Evolutionary conservation across 2,888 invertebrate genomes (phyloP), one percentile per base, ranked within the genome.

Genomic region (Melinaea marsaeus): DNA sequence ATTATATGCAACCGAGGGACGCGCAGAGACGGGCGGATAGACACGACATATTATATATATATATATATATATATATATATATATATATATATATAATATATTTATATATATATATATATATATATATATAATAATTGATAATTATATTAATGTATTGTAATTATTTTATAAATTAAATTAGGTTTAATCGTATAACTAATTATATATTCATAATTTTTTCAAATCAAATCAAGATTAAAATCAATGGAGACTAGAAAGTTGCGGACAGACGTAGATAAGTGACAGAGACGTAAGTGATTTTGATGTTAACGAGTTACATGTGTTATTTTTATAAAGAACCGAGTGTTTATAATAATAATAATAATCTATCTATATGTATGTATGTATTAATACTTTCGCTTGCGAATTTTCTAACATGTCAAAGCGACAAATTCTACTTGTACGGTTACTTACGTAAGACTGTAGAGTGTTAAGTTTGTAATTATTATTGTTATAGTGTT

Each of bases 401-500:
- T 76, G 84, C 84, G 79, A 84, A 83, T 86, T 85, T 81, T 85
- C 80, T 56, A 66, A 55, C 45, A 82, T 77, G 74, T 78, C 77
- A 77, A 65, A 60, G 63, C 65, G 66, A 70, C 70, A 67, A 69
- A 59, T 61, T 58, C 56, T 58, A 56, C 45, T 58, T 22, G 22
- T 22, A 22, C 22, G 22, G 51, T 67, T 70, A 61, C 69, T 67
- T 70, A 61, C 69, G 63, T 55, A 60, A 65, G 46, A 57, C 63
- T 65, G 58, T 34, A 13, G 75, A 77, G 76, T 78, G 71, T 79
- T 80, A 84, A 83, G 83, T 76, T 82, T 80, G 81, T 81, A 82
- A 85, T 85, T 84, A 83, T 85, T 81, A 85, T 84, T 85, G 79
- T 83, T 83, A 85, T 83, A 80, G 80, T 80, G 80, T 81, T 83